Evolutionary conservation across 2,113 vertebrate species (phyloP).

Genomic region (Podocnemis expansa): DNA sequence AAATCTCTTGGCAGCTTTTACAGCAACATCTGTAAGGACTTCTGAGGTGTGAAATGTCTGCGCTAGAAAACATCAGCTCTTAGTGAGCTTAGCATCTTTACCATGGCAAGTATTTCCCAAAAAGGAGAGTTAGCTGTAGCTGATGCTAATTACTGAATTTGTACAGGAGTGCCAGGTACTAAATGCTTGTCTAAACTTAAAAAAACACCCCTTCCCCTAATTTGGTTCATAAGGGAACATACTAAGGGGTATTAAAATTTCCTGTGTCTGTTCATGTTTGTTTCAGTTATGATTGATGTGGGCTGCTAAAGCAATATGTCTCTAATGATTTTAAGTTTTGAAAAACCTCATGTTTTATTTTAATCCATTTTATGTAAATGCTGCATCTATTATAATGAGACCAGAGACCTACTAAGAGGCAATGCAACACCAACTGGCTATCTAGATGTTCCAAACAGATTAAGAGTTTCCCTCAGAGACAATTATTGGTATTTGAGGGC

Average conservation of each 20-base stretch:
- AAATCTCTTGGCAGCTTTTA: not conserved
- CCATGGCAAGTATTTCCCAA: not conserved
- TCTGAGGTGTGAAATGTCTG: not conserved
- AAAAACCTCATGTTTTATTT: not conserved
- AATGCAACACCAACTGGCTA: slow-evolving; percentile 23
- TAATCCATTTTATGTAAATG: not conserved
- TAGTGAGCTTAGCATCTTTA: not conserved
- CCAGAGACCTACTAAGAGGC: not conserved
- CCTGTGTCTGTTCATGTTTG: accelerated
- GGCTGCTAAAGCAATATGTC: not conserved
- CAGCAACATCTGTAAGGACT: not conserved
- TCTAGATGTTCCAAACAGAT: slow-evolving; percentile 67
- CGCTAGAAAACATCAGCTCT: not conserved
- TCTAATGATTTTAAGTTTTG: not conserved
- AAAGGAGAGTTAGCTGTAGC: not conserved
- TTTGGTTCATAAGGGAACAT: not conserved
- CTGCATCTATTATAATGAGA: not conserved
- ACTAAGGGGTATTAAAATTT: not conserved
- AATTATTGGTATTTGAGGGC: slow-evolving; percentile 57
- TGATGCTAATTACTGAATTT: not conserved
- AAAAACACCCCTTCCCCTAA: not conserved
- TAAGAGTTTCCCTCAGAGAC: slow-evolving; percentile 21
- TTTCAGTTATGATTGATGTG: not conserved
- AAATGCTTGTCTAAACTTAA: not conserved
- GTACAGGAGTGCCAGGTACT: not conserved